Evolutionary conservation across 2,797 vertebrate genomes (phyloP), one percentile per base, ranked within the genome.

Genomic region (Notamacropus eugenii): DNA sequence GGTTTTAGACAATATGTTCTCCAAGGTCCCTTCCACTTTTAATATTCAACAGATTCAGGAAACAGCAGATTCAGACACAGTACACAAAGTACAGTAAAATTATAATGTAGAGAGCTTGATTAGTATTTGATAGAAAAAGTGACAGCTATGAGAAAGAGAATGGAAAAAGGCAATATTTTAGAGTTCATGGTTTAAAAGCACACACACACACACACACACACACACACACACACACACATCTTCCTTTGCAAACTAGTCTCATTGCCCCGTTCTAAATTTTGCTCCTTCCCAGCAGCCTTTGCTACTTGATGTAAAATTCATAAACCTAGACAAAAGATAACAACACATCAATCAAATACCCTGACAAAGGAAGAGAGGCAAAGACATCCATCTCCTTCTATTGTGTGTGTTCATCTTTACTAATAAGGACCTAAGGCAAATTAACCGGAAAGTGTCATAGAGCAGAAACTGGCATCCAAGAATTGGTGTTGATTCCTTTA

Each of bases 291-390:
- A 93, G 93, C 52, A 94, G 91, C n/a, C 31, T 10, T 91, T 90
- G 19, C 40, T 54, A 46, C 40, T 13, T 56, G 91, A 93, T 29
- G 27, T 56, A 92, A 94, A 94, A 90, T 90, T 31, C 54, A 95
- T 93, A 96, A 94, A 90, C 74, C 62, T 50, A 28, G 87, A 55
- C 40, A 74, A 54, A 94, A 96, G 92, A 90, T 90, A 93, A 56
- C 52, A 93, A 52, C 54, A 11, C 16, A 56, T 90, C 55, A 91
- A 29, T 94, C 90, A 90, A 91, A 94, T 29, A 9, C 67, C 31
- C 24, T 93, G 93, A 94, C 55, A 28, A 9, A 59, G 11, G 46
- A 27, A 67, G 13, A 59, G 52, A 91, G 52, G 16, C 52, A 54
- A 31, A 91, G 40, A n/a, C 90, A 91, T 52, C 1, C 34, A 55